Evolutionary conservation across 2,888 invertebrate species (phyloP).

Genomic region (Elgonia sp.): DNA sequence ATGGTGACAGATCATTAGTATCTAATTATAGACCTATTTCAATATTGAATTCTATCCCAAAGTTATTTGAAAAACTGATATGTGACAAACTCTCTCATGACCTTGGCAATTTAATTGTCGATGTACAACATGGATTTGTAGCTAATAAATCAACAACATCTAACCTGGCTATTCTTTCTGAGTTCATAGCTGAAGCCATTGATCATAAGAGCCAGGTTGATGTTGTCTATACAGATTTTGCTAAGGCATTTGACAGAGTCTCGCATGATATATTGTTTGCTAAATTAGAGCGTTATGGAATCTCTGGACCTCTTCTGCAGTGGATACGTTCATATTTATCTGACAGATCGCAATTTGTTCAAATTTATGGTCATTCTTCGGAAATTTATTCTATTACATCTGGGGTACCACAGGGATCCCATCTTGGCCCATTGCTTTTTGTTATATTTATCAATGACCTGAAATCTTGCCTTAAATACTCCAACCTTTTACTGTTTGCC

Average conservation of each 20-base stretch:
- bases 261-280: background rate
- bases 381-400: background rate
- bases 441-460: constrained; percentile 37
- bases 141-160: constrained; percentile 11
- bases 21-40: constrained; percentile 37
- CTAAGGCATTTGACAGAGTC: too few species aligned
- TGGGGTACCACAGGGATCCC: constrained; percentile 24
- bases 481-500: constrained; percentile 2
- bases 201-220: too few species aligned
- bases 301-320: background rate
- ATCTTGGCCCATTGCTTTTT: too few species aligned
- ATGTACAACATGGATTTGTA: constrained; percentile 36
- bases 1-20: background rate
- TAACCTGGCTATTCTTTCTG: background rate
- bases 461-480: background rate
- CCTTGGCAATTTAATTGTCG: constrained; percentile 8
- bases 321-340: too few species aligned
- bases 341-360: background rate
- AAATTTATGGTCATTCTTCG: too few species aligned
- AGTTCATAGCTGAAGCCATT: too few species aligned
- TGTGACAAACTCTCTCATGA: background rate
- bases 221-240: too few species aligned
- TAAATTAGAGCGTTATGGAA: constrained; percentile 6
- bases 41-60: constrained; percentile 20
- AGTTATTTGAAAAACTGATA: constrained; percentile 34